A percentile compares a stretch with the other conserved stretches of the same genome.
phyloP scores from a whole-genome alignment of 1,140 invertebrate genomes.

The Procambarus clarkii region DNA sequence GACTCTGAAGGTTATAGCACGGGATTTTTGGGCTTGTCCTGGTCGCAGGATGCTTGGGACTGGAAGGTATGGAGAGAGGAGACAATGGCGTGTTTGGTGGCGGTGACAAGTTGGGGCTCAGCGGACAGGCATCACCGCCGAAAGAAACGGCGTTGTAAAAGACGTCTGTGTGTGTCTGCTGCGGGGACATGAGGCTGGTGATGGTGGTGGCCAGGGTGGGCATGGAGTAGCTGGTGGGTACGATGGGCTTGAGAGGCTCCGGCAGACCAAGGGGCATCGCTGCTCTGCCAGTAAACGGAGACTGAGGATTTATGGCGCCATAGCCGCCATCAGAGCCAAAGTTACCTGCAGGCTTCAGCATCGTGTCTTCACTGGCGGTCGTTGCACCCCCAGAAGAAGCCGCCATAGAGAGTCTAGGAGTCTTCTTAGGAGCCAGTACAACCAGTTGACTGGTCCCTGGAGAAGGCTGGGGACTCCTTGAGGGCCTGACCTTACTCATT shows the following conservation, averaged over 20 bases:
- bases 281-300: neutral
- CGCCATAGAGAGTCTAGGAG: neutral
- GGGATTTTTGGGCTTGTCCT: neutral
- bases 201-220: neutral
- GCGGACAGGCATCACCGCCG: neutral
- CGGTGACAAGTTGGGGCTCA: neutral
- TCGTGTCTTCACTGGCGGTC: neutral
- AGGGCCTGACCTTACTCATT: constrained; percentile 5
- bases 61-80: neutral
- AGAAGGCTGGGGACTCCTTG: neutral
- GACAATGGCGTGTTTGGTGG: neutral
- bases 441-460: neutral
- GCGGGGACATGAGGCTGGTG: neutral
- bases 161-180: neutral
- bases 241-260: neutral
- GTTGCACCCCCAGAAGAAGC: neutral
- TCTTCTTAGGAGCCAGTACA: neutral
- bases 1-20: neutral
- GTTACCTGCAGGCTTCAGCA: neutral
- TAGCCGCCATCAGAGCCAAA: neutral
- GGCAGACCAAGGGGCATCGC: constrained; percentile 10
- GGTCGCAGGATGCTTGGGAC: neutral
- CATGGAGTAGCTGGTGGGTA: constrained; percentile 23
- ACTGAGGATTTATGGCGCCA: neutral
- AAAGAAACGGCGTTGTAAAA: neutral